phyloP scores from a whole-genome alignment of 2,797 vertebrate genomes.

The Rhinella marina region DNA sequence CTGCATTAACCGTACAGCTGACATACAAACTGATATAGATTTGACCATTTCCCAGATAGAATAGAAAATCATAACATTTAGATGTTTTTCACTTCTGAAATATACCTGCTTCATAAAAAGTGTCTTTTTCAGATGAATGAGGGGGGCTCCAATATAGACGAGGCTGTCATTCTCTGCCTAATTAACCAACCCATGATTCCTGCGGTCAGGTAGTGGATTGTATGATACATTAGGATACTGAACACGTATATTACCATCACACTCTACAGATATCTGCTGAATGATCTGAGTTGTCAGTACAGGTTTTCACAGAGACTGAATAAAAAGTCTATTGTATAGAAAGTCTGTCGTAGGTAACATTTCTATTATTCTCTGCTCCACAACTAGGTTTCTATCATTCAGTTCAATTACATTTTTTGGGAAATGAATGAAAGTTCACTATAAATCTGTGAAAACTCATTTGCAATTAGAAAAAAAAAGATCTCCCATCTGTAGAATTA shows the following conservation, averaged over 20 bases:
- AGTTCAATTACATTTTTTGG: conserved; percentile 10
- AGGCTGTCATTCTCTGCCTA: conserved; percentile 30
- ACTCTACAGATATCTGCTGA: conserved; percentile 57
- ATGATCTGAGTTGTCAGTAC: conserved; percentile 47
- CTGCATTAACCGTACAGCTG: not conserved
- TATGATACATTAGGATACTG: conserved; percentile 42
- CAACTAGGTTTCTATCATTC: conserved; percentile 48
- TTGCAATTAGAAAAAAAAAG: conserved; percentile 34
- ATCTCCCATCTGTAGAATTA: conserved; percentile 35
- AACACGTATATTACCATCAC: conserved; percentile 50
- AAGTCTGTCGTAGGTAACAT: conserved; percentile 55
- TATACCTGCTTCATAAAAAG: not conserved
- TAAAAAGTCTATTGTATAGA: conserved; percentile 54
- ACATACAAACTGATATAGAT: not conserved
- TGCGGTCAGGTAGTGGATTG: conserved; percentile 34
- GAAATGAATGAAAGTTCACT: conserved; percentile 44
- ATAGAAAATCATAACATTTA: not conserved
- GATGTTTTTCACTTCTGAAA: not conserved
- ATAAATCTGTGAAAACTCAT: conserved; percentile 49
- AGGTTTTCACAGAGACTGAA: conserved; percentile 53
- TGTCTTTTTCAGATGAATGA: conserved; percentile 7
- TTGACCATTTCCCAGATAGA: not conserved
- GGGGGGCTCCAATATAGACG: conserved; percentile 6
- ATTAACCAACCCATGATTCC: conserved; percentile 33
- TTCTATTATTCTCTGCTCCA: conserved; percentile 34